Conservation (phyloP, 2,113 vertebrate species). For the Lagopus muta region DNA sequence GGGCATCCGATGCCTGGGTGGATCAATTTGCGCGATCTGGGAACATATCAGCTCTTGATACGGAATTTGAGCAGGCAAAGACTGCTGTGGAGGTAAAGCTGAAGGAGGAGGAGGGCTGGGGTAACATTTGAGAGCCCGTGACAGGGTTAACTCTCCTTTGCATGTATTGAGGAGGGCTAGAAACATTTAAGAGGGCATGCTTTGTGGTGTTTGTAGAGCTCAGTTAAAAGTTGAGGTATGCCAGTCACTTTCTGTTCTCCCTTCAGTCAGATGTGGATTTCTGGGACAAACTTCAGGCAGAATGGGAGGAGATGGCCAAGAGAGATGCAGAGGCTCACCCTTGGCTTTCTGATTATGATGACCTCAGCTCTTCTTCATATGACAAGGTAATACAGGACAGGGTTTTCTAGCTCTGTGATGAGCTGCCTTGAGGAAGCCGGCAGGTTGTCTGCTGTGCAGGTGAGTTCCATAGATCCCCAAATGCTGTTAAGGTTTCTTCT, state of each 20-base stretch:
- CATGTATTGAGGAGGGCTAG: slow-evolving; percentile 2
- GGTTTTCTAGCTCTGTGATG: background rate
- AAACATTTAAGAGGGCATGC: background rate
- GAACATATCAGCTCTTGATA: slow-evolving; percentile 76
- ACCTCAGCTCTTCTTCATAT: slow-evolving; percentile 87
- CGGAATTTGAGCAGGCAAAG: slow-evolving; percentile 95
- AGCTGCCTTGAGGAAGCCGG: background rate
- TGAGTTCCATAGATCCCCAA: background rate
- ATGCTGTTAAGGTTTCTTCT: background rate
- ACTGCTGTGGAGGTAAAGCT: slow-evolving; percentile 93
- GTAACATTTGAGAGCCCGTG: background rate
- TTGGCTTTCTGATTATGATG: slow-evolving; percentile 96
- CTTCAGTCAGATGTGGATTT: slow-evolving; percentile 97
- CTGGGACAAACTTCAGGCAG: slow-evolving; percentile 99
- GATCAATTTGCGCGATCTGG: slow-evolving; percentile 87
- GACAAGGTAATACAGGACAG: slow-evolving; percentile 86
- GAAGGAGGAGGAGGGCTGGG: slow-evolving; percentile 1
- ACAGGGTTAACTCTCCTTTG: slow-evolving; percentile 19
- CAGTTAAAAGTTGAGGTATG: background rate
- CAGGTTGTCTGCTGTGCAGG: background rate
- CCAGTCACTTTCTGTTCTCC: background rate
- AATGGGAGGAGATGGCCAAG: slow-evolving; percentile 99
- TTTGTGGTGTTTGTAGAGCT: background rate
- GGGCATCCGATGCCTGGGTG: slow-evolving; percentile 92
- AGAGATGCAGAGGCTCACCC: slow-evolving; percentile 95